Percentiles rank a stretch among this genome's conserved stretches.
Conservation (phyloP, 2,888 invertebrate genomes). For the Xanthia togata region DNA sequence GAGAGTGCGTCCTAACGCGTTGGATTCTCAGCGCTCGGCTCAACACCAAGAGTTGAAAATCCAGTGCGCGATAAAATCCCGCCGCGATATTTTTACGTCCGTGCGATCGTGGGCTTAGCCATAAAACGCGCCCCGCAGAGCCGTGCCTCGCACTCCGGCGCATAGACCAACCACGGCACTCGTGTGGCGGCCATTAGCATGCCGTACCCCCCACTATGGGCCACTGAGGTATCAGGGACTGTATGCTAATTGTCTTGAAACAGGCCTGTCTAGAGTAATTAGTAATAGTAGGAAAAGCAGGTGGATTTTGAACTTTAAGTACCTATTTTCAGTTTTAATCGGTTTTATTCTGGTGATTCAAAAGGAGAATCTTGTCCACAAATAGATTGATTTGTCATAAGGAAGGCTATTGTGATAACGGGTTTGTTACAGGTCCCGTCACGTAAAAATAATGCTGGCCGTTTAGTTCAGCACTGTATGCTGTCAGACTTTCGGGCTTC, state of each 20-base stretch:
- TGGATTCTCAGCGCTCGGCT: too few species aligned
- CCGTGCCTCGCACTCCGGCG: slow-evolving; percentile 4
- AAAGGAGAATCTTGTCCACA: background rate
- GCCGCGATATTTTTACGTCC: too few species aligned
- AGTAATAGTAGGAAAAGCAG: background rate
- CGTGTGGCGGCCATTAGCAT: slow-evolving; percentile 41
- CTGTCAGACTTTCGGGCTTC: too few species aligned
- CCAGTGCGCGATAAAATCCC: too few species aligned
- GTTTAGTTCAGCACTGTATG: too few species aligned
- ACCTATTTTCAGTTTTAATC: background rate
- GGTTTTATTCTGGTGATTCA: background rate
- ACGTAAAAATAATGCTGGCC: too few species aligned
- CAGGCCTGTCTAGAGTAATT: slow-evolving; percentile 15
- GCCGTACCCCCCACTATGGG: slow-evolving; percentile 31
- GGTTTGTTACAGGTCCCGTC: too few species aligned
- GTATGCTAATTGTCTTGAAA: slow-evolving; percentile 38
- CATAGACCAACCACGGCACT: slow-evolving; percentile 51
- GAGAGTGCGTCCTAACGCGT: too few species aligned
- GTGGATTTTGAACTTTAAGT: slow-evolving; percentile 11
- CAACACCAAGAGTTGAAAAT: too few species aligned
- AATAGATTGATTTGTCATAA: background rate
- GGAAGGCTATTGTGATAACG: background rate
- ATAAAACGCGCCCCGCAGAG: slow-evolving; percentile 46
- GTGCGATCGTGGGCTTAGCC: background rate
- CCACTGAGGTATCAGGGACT: slow-evolving; percentile 22